Base-by-base conservation (phyloP, 2,113 vertebrate species). In the Centrocercus urophasianus region DNA sequence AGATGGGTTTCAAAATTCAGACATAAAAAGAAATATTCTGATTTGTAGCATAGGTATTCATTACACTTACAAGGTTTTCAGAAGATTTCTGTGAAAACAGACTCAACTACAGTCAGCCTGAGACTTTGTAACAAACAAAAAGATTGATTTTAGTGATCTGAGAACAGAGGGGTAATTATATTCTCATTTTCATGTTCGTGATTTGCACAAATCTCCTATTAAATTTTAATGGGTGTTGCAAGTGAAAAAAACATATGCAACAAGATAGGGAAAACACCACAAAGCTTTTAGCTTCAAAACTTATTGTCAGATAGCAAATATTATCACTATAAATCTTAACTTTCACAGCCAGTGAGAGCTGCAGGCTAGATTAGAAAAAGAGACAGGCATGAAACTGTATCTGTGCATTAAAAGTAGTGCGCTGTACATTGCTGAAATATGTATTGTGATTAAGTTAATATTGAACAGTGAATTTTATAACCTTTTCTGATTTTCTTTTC, bases 91-190 rank as follows among this genome's bases (percentile, higher is more conserved):
- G 38, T 60, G 82, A 85, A 91, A 86, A 85, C 21, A 67, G 5
- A 66, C 92, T 84, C 59, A 63, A 59, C 20, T 48, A 48, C 48
- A 92, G 21, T 38, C 83, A 95, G 61, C 20, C 65, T 65, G 85
- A 91, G 76, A 74, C 43, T 86, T 88, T 78, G 79, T 60, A 95
- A 93, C 34, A 93, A 94, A 85, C 64, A 73, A 83, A 45, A 92
- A 91, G 94, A 97, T 95, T 93, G 72, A 95, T 95, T 91, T 90
- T 91, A 90, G 87, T 81, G 91, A 88, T 93, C 76, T 91, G 91
- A 95, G 87, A 96, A 88, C 89, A 94, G 79, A 93, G 85, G 72
- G 96, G 91, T 93, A 95, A 95, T 96, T 95, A 95, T 95, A 94
- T 93, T 93, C 95, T 94, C 91, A 94, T 97, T 93, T 95, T 95